Evolutionary conservation across 2,888 invertebrate genomes (phyloP).

Genomic region (Reticulitermes lucifugus): DNA sequence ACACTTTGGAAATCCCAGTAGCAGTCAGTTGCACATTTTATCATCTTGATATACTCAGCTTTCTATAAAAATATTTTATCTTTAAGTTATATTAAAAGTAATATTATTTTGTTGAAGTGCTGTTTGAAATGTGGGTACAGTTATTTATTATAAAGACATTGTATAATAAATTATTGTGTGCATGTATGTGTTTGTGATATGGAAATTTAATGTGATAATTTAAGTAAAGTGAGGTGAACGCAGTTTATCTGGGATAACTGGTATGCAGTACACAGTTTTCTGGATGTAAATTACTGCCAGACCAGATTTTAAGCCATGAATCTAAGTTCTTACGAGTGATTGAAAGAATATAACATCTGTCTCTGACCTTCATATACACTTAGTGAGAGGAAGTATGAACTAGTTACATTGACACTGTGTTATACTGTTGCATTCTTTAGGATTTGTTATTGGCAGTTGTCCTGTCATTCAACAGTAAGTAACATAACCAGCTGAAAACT

Average conservation of each 20-base stretch:
- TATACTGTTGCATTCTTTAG: no score
- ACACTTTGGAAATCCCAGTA: neutral
- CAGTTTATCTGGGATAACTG: neutral
- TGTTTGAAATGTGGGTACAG: neutral
- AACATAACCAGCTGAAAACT: no score
- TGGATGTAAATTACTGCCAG: neutral
- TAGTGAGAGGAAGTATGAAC: no score
- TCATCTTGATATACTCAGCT: neutral
- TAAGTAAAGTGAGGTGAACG: neutral
- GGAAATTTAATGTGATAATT: neutral
- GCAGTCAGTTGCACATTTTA: neutral
- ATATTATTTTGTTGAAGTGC: neutral
- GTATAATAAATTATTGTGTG: slow-evolving; percentile 10
- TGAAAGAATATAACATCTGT: no score
- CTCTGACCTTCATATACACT: no score
- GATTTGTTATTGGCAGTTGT: no score
- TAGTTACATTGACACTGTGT: no score
- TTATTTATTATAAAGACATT: slow-evolving; percentile 16
- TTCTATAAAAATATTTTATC: neutral
- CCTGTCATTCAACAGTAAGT: no score
- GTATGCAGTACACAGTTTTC: neutral
- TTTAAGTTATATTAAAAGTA: neutral
- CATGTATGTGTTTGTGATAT: neutral
- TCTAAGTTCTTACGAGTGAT: neutral
- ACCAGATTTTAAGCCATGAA: slow-evolving; percentile 3